Evolutionary conservation across 2,797 vertebrate genomes (phyloP).

Genomic region (Phyllotis vaccarum): DNA sequence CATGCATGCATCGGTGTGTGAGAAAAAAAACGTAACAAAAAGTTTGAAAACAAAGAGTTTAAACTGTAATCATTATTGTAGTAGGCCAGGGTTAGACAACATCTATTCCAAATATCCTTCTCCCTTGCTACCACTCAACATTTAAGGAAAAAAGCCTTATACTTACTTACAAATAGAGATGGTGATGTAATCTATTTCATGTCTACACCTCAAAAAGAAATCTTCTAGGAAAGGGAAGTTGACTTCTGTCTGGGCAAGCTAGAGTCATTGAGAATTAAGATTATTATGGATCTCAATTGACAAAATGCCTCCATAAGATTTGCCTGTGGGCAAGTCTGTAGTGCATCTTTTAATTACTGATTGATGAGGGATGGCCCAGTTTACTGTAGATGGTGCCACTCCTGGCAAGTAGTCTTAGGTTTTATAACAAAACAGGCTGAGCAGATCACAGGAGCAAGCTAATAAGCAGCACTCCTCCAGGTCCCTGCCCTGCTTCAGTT

Average conservation of each 20-base stretch:
- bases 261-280: not conserved
- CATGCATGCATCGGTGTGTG: not conserved
- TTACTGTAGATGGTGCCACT: not conserved
- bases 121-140: constrained; percentile 42
- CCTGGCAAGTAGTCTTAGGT: not conserved
- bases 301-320: not conserved
- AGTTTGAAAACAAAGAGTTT: not conserved
- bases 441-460: not conserved
- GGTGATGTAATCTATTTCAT: constrained; percentile 9
- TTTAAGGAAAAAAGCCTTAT: constrained; percentile 51
- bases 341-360: not conserved
- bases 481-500: not conserved
- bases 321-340: not conserved
- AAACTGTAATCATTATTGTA: constrained; percentile 12
- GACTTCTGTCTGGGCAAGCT: not conserved
- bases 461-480: not conserved
- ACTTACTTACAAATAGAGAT: not conserved
- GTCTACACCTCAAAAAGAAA: constrained; percentile 13
- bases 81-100: constrained; percentile 15
- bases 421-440: not conserved
- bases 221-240: not conserved
- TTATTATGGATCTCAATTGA: not conserved
- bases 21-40: not conserved
- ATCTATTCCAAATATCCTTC: constrained; percentile 53
- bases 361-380: not conserved